Percentiles rank a stretch among this genome's conserved stretches.
Evolutionary conservation across 1,140 invertebrate species (phyloP).

Genomic region (Planococcus citri): DNA sequence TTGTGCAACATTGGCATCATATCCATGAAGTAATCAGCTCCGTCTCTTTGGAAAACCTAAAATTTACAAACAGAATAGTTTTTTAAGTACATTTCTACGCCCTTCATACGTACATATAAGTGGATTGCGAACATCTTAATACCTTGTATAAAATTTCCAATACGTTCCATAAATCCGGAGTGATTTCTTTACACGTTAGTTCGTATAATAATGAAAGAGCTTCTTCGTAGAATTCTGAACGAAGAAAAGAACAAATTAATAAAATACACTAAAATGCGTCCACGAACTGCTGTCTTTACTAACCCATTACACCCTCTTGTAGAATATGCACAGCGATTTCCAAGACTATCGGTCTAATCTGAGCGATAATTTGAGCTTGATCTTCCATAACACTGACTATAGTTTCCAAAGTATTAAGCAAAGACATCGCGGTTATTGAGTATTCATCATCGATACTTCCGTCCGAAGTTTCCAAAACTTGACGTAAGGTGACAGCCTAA

Average conservation of each 20-base stretch:
- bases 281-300: slow-evolving; percentile 17
- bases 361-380: slow-evolving; percentile 71
- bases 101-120: neutral
- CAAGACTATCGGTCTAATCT: slow-evolving; percentile 77
- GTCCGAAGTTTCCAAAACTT: slow-evolving; percentile 71
- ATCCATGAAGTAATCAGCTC: slow-evolving; percentile 93
- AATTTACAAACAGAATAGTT: slow-evolving; percentile 30
- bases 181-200: slow-evolving; percentile 76
- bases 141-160: slow-evolving; percentile 75
- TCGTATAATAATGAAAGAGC: slow-evolving; percentile 85
- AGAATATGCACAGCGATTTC: slow-evolving; percentile 76
- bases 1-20: slow-evolving; percentile 98
- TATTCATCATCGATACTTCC: slow-evolving; percentile 60
- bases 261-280: slow-evolving; percentile 12
- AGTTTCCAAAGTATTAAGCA: slow-evolving; percentile 93
- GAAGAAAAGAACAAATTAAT: too few species aligned
- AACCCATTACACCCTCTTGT: slow-evolving; percentile 53
- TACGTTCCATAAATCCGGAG: slow-evolving; percentile 91
- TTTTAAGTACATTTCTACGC: neutral
- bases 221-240: slow-evolving; percentile 89
- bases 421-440: slow-evolving; percentile 91
- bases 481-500: slow-evolving; percentile 76
- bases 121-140: slow-evolving; percentile 23
- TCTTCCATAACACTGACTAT: slow-evolving; percentile 89
- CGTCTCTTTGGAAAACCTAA: slow-evolving; percentile 81